phyloP scores from a whole-genome alignment of 37 sponge, comb jelly and placozoan genomes.

The Cladorhizidae sp. region DNA sequence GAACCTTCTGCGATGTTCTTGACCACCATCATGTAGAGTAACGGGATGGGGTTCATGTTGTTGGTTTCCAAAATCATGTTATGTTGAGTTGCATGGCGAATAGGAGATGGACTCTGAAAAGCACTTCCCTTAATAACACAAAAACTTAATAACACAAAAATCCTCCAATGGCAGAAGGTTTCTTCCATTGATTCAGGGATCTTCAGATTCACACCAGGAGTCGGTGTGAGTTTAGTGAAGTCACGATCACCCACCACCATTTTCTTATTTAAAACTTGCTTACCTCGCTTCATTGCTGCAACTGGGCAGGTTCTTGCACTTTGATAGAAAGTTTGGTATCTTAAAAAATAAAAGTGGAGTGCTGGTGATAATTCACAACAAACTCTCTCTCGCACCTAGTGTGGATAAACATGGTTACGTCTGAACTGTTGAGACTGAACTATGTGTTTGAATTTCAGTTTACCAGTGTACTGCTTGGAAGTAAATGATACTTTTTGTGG shows the following conservation, averaged over 20 bases:
- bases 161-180: too few relatives aligned
- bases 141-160: too few relatives aligned
- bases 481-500: constrained; percentile 23
- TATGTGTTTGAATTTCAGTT: constrained; percentile 39
- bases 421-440: constrained; percentile 47
- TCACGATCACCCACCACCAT: constrained; percentile 45
- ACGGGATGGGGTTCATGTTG: neutral
- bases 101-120: constrained; percentile 23
- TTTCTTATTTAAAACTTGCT: constrained; percentile 10
- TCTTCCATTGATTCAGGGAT: too few relatives aligned
- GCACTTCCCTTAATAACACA: constrained; percentile 21
- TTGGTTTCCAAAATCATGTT: constrained; percentile 11
- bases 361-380: constrained; percentile 10
- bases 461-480: constrained; percentile 25
- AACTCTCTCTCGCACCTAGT: constrained; percentile 41
- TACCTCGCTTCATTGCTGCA: constrained; percentile 55
- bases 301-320: constrained; percentile 72
- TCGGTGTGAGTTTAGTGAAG: too few relatives aligned
- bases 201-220: too few relatives aligned
- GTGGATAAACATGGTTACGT: constrained; percentile 29
- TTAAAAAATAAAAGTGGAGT: constrained; percentile 1
- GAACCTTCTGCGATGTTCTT: constrained; percentile 17
- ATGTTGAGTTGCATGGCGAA: constrained; percentile 46
- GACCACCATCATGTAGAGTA: constrained; percentile 22
- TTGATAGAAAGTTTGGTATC: constrained; percentile 61